Conservation (phyloP, 2,888 invertebrate species). For the Phyllotreta striolata region DNA sequence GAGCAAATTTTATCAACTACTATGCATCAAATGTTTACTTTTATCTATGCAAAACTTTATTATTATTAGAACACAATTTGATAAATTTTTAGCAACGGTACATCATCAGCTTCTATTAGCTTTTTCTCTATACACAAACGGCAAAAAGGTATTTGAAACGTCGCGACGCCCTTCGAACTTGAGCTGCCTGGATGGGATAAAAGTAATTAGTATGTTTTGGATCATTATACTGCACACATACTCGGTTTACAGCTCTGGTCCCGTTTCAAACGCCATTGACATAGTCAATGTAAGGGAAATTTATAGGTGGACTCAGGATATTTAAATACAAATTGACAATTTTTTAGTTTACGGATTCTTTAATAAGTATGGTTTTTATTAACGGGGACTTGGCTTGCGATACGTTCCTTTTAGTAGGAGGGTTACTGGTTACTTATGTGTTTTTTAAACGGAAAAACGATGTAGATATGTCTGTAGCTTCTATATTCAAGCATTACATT, state of each 20-base stretch:
- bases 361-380: constrained; percentile 18
- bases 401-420: constrained; percentile 71
- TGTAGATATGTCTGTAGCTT: constrained; percentile 1
- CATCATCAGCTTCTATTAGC: constrained; percentile 22
- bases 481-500: constrained; percentile 21
- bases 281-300: constrained; percentile 31
- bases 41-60: too few relatives aligned
- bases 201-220: constrained; percentile 62
- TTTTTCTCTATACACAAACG: constrained; percentile 38
- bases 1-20: too few relatives aligned
- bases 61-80: neutral
- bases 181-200: constrained; percentile 42
- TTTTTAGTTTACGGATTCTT: constrained; percentile 23
- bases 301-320: neutral
- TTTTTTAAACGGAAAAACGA: constrained; percentile 52
- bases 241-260: constrained; percentile 40
- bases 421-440: constrained; percentile 65
- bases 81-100: constrained; percentile 9
- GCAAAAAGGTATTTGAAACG: constrained; percentile 37
- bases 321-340: constrained; percentile 1
- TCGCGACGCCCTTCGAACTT: constrained; percentile 32
- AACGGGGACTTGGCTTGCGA: constrained; percentile 60
- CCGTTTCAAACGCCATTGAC: constrained; percentile 39
- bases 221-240: constrained; percentile 60
- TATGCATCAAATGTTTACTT: too few relatives aligned